Percentiles rank a stretch among this genome's conserved stretches.
phyloP scores from a whole-genome alignment of 2,113 vertebrate species.

The Pseudolaguvia tuberculata region DNA sequence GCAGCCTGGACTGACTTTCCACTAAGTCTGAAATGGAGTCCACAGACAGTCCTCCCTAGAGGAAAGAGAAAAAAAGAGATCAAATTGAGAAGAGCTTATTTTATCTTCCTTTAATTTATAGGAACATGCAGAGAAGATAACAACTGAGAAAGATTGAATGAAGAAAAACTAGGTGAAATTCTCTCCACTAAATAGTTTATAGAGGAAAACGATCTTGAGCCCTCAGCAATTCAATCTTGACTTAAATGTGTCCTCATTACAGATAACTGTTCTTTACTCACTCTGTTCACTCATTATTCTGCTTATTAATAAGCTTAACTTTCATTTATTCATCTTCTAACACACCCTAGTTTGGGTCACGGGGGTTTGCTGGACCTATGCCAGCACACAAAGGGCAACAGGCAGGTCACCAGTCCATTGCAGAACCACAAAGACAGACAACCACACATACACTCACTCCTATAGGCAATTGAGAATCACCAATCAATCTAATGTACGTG shows the following conservation, averaged over 20 bases:
- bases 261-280: neutral
- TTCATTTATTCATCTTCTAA: too few relatives aligned
- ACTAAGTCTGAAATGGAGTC: conserved; percentile 86
- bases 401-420: too few relatives aligned
- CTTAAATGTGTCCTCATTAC: neutral
- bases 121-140: conserved; percentile 3
- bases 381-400: too few relatives aligned
- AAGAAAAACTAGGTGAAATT: conserved; percentile 2
- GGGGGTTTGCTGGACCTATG: too few relatives aligned
- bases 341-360: too few relatives aligned
- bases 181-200: neutral
- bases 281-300: neutral
- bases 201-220: neutral
- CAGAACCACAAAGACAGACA: too few relatives aligned
- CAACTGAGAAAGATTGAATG: neutral
- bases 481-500: too few relatives aligned
- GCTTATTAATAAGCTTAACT: too few relatives aligned
- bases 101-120: neutral
- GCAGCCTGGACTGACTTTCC: conserved; percentile 75
- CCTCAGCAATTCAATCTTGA: neutral
- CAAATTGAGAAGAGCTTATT: neutral
- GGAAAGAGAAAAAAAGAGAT: neutral
- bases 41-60: conserved; percentile 82
- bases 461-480: too few relatives aligned
- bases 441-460: too few relatives aligned